Conservation (phyloP, 2,888 invertebrate genomes). For the Cephus nigrinus region DNA sequence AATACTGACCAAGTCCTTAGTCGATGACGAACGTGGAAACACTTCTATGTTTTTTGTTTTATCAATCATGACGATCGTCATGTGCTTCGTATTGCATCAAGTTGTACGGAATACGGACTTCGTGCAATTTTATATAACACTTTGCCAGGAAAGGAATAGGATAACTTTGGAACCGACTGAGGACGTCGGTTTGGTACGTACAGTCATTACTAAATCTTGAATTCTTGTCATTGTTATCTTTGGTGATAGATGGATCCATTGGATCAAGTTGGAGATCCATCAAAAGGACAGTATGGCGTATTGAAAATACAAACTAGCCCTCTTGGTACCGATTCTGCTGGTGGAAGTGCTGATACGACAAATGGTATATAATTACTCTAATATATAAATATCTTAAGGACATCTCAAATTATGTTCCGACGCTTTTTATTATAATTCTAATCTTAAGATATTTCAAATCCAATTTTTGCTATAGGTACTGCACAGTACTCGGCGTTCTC, state of each 20-base stretch:
- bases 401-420: neutral
- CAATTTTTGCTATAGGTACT: slow-evolving; percentile 54
- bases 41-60: slow-evolving; percentile 89
- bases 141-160: slow-evolving; percentile 80
- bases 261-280: slow-evolving; percentile 67
- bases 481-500: slow-evolving; percentile 74
- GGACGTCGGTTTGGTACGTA: slow-evolving; percentile 80
- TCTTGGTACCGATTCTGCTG: slow-evolving; percentile 53
- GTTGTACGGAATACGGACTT: slow-evolving; percentile 83
- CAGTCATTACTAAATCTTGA: slow-evolving; percentile 18
- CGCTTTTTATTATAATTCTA: neutral
- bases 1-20: slow-evolving; percentile 83
- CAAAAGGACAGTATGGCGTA: slow-evolving; percentile 77
- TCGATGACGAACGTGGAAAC: slow-evolving; percentile 82
- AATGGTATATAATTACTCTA: slow-evolving; percentile 40
- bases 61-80: slow-evolving; percentile 80
- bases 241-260: slow-evolving; percentile 72
- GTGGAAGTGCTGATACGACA: slow-evolving; percentile 46
- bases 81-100: slow-evolving; percentile 83
- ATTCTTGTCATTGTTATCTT: slow-evolving; percentile 15
- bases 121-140: slow-evolving; percentile 83
- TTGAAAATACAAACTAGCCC: slow-evolving; percentile 81
- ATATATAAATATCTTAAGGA: neutral
- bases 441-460: neutral
- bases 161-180: slow-evolving; percentile 88